Base-by-base conservation (phyloP, 2,888 invertebrate species). In the Piscicola geometra region DNA sequence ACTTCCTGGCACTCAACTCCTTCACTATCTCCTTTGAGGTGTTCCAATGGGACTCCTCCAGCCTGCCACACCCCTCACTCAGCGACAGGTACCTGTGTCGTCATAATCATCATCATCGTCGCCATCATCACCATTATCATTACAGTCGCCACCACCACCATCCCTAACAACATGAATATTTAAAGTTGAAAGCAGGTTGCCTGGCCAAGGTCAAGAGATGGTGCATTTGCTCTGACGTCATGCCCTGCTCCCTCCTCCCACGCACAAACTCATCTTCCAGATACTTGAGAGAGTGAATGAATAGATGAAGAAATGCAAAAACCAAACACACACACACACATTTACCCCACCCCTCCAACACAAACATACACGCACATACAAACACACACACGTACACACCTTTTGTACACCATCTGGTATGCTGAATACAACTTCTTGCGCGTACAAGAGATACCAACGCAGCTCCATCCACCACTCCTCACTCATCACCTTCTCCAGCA, bases 261-360 rank as follows among this genome's bases (percentile, higher is more conserved):
- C n/a, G 3, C 60, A 56, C 60, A 21, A 56, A 56, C 15, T 56
- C 60, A 3, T 56, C 60, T n/a, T 56, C 60, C 60, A 56, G n/a
- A 9, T 18, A 3, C 50, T 47, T 47, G 50, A 47, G 21, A 9
- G 21, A 21, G 9, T 47, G 50, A 47, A 47, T 15, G 12, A 47
- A 47, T 9, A 15, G 50, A 47, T 15, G 21, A 47, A 9, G 9
- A 47, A 47, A 47, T 47, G 21, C 21, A 47, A 47, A 47, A 47
- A 47, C 9, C 50, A 47, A 47, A 47, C 50, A 47, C n/a, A n/a
- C n/a, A n/a, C n/a, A n/a, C n/a, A n/a, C n/a, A n/a, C n/a, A n/a
- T n/a, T n/a, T n/a, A n/a, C n/a, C n/a, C n/a, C n/a, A n/a, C n/a
- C n/a, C n/a, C n/a, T n/a, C 9, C n/a, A 56, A 56, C 5, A 56